Evolutionary conservation across 2,113 vertebrate species (phyloP), one percentile per base, ranked within the genome.

Genomic region (Chamaea fasciata): DNA sequence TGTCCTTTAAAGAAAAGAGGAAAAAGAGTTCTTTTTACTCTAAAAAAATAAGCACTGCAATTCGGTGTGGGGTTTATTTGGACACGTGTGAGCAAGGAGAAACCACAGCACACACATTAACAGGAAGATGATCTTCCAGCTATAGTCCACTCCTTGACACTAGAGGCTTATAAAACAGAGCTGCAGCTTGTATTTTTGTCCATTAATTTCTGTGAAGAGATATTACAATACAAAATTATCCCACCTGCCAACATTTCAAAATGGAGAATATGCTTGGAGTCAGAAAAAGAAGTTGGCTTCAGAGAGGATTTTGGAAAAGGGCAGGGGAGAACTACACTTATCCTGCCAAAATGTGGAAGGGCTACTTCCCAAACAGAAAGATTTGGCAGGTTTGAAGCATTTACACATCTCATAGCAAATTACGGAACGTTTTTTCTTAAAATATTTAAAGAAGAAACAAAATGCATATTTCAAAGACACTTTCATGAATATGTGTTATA

Each of bases 401-500:
- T 78, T 70, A 59, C 33, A 21, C 15, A 55, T 50, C 64, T 37
- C 47, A 3, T 3, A 75, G 56, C 33, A 88, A 90, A 92, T 91
- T 13, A 33, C 26, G 70, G n/a, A 83, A 63, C 4, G 11, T 8
- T 85, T 67, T 67, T 77, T 24, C 71, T 44, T 63, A 56, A 85
- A 78, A 75, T 86, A 90, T 67, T 90, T 94, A 74, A 47, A 74
- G 37, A 88, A 62, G 27, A 83, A 93, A 92, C 77, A 74, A 60
- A 80, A 76, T 15, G 53, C 1, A 0, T 74, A 60, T 87, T 81
- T 78, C 56, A 86, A 93, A 95, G 49, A 62, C 39, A 27, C 49
- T 77, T 83, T 44, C 10, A 42, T 20, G 52, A 85, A 28, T 19
- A 31, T 6, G 41, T 37, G 22, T 35, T 88, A 21, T 2, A 63